These are phyloP conservation scores for Dicranocentrus wangi DNA, from an alignment of 2,888 invertebrate species.

Conservation along the genomic window DNA sequence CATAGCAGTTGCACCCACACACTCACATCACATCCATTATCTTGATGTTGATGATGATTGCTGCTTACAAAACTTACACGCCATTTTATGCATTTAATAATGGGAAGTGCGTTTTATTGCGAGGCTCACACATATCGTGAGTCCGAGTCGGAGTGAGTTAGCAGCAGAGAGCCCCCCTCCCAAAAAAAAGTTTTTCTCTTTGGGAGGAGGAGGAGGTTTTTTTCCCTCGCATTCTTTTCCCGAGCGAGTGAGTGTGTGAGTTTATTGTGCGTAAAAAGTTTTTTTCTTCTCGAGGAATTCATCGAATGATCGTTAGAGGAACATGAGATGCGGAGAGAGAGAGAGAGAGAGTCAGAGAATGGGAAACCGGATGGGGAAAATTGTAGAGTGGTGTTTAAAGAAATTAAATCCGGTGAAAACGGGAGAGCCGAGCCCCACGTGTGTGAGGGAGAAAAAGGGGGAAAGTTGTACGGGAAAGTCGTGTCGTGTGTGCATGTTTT, in stretches of 20 bases:
- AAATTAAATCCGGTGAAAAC: not conserved
- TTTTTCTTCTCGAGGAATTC: constrained; percentile 11
- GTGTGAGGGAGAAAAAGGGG: constrained; percentile 10
- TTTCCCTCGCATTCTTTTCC: constrained; percentile 8
- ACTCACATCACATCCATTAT: constrained; percentile 55
- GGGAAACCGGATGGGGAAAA: constrained; percentile 54
- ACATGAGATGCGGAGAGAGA: constrained; percentile 23
- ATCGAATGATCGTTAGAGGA: not conserved
- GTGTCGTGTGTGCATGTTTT: not conserved
- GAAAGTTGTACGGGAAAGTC: constrained; percentile 12
- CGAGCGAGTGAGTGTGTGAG: constrained; percentile 1
- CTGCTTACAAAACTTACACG: constrained; percentile 34
- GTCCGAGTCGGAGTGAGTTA: too few relatives aligned
- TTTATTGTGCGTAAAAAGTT: constrained; percentile 51
- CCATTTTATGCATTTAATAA: constrained; percentile 61
- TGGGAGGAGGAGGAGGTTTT: too few relatives aligned
- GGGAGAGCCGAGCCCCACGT: not conserved
- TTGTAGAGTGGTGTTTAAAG: constrained; percentile 19
- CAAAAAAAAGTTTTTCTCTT: too few relatives aligned
- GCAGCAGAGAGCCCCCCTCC: too few relatives aligned
- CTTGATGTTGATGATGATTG: constrained; percentile 57
- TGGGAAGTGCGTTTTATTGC: constrained; percentile 66
- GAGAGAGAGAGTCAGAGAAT: constrained; percentile 39
- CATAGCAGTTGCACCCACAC: constrained; percentile 11
- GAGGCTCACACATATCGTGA: constrained; percentile 48